Conservation (phyloP, 2,888 invertebrate genomes). For the Drosophila monieri region DNA sequence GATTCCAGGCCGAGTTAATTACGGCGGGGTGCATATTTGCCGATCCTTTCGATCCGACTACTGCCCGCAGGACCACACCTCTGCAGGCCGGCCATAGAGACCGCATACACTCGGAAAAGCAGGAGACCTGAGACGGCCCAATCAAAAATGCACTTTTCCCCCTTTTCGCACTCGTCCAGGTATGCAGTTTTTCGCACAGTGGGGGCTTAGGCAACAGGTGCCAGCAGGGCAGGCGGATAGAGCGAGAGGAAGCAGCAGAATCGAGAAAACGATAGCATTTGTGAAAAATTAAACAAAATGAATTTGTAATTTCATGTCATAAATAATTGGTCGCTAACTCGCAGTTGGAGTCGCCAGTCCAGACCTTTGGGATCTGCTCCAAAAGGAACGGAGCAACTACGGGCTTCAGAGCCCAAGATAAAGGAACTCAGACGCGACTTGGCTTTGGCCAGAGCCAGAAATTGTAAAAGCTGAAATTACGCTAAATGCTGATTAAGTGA, state of each 20-base stretch:
- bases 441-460: slow-evolving; percentile 63
- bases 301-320: slow-evolving; percentile 84
- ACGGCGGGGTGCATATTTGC: slow-evolving; percentile 81
- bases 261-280: slow-evolving; percentile 53
- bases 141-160: neutral
- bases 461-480: slow-evolving; percentile 83
- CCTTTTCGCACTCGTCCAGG: neutral
- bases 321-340: slow-evolving; percentile 83
- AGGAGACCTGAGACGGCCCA: neutral
- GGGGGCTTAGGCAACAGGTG: slow-evolving; percentile 61
- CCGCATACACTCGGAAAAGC: slow-evolving; percentile 47
- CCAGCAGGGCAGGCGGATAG: slow-evolving; percentile 13
- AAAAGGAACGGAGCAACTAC: slow-evolving; percentile 14
- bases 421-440: slow-evolving; percentile 37
- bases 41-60: slow-evolving; percentile 51
- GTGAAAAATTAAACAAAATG: slow-evolving; percentile 83
- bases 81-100: slow-evolving; percentile 63
- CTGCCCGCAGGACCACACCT: slow-evolving; percentile 54
- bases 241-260: slow-evolving; percentile 9
- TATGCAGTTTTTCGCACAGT: slow-evolving; percentile 5
- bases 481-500: slow-evolving; percentile 84
- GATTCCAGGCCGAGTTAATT: slow-evolving; percentile 79
- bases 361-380: slow-evolving; percentile 37
- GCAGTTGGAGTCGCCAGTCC: slow-evolving; percentile 43
- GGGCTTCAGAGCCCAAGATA: slow-evolving; percentile 26